phyloP scores from a whole-genome alignment of 1,140 invertebrate genomes.

The Penaeus chinensis region DNA sequence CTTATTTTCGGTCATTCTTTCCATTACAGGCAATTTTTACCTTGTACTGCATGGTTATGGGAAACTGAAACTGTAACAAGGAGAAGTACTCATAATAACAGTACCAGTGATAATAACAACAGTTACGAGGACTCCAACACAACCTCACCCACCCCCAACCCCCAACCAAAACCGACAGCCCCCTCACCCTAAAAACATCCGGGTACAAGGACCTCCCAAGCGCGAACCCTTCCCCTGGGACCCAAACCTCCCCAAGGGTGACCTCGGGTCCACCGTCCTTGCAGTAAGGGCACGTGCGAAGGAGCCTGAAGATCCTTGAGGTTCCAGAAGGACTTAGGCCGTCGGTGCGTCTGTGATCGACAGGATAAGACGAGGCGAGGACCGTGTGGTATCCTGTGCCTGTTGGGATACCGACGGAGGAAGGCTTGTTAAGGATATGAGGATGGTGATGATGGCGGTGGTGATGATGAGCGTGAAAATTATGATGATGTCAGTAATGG shows the following conservation, averaged over 20 bases:
- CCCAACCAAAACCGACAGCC: too few species aligned
- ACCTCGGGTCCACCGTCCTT: background rate
- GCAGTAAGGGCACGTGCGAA: constrained; percentile 37
- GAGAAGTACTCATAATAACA: too few species aligned
- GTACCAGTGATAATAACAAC: too few species aligned
- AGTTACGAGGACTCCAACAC: too few species aligned
- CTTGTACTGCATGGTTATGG: too few species aligned
- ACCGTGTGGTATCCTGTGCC: constrained; percentile 9
- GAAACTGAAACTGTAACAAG: too few species aligned
- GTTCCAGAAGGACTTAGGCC: background rate
- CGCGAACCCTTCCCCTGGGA: background rate
- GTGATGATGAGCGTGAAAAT: too few species aligned
- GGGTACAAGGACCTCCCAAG: constrained; percentile 20
- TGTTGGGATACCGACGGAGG: background rate
- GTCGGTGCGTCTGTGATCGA: background rate
- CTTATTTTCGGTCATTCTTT: too few species aligned
- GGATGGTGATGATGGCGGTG: too few species aligned
- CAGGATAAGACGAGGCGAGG: background rate
- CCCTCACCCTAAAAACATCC: constrained; percentile 34
- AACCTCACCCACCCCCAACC: background rate
- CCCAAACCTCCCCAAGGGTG: constrained; percentile 23
- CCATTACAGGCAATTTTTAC: too few species aligned
- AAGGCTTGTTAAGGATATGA: background rate
- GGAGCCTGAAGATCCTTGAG: constrained; percentile 2
- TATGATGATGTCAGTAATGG: too few species aligned